Percentiles rank a stretch among this genome's conserved stretches.
phyloP scores from a whole-genome alignment of 1,140 invertebrate genomes.

The Thaumatotibia leucotreta region DNA sequence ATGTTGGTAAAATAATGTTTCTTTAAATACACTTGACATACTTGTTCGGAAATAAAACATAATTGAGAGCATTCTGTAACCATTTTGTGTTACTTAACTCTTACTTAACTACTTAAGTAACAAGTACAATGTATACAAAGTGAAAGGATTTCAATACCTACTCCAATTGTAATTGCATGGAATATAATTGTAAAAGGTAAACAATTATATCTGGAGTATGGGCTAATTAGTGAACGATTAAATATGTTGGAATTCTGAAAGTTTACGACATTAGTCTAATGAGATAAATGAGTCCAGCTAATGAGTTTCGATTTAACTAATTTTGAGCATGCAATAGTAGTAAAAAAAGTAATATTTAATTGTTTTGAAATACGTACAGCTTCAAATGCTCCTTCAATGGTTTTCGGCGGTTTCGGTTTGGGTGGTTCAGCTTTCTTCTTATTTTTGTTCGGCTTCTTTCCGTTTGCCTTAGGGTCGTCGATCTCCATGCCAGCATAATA shows the following conservation, averaged over 20 bases:
- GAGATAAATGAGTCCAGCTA: not conserved
- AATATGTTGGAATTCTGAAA: not conserved
- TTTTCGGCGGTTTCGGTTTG: conserved; percentile 80
- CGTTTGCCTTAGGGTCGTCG: conserved; percentile 68
- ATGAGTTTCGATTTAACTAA: not conserved
- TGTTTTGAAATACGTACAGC: conserved; percentile 67
- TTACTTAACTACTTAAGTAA: no score
- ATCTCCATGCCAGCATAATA: conserved; percentile 66
- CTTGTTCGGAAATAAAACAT: not conserved
- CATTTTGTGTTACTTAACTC: conserved; percentile 10
- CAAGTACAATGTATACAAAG: not conserved
- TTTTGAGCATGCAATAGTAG: not conserved
- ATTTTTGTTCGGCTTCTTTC: conserved; percentile 68
- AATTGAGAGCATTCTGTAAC: not conserved
- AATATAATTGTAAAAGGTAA: not conserved
- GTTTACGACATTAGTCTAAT: not conserved
- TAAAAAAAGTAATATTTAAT: not conserved
- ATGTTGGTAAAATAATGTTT: not conserved
- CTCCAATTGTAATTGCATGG: not conserved
- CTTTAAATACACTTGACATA: not conserved
- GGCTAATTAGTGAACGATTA: not conserved
- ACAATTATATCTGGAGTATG: not conserved
- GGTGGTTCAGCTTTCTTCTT: conserved; percentile 73
- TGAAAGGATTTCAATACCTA: not conserved
- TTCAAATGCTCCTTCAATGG: conserved; percentile 81